Evolutionary conservation across 2,888 invertebrate genomes (phyloP).

Genomic region (Belgica antarctica): DNA sequence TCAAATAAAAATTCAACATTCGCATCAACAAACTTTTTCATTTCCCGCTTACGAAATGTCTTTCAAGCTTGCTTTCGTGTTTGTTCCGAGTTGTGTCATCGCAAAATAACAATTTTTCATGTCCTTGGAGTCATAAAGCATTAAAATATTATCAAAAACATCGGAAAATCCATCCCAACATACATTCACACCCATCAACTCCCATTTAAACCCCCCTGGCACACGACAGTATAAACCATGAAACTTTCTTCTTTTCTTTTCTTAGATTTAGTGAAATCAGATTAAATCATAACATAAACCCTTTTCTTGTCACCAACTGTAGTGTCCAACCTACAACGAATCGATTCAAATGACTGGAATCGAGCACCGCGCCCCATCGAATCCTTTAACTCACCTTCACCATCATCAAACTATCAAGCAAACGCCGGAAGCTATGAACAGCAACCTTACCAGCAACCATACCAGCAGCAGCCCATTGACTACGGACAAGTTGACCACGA

Average conservation of each 20-base stretch:
- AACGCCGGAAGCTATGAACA: constrained; percentile 22
- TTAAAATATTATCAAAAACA: no score
- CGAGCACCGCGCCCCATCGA: neutral
- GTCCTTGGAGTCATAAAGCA: no score
- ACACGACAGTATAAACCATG: neutral
- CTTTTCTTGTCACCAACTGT: neutral
- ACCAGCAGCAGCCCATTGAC: constrained; percentile 29
- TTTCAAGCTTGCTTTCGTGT: no score
- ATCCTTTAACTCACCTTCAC: constrained; percentile 3
- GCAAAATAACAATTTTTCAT: no score
- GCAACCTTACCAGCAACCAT: neutral
- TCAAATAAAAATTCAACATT: neutral
- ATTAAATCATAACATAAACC: neutral
- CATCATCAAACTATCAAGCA: constrained; percentile 1
- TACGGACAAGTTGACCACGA: constrained; percentile 28
- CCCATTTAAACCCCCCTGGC: no score
- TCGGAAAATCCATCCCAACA: neutral
- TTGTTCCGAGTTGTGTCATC: no score
- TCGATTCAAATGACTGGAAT: constrained; percentile 35
- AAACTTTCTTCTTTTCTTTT: constrained; percentile 1
- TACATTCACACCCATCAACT: no score
- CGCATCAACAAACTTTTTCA: neutral
- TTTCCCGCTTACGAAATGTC: no score
- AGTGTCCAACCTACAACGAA: constrained; percentile 19
- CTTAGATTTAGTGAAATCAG: neutral